Base-by-base conservation (phyloP, 2,113 vertebrate genomes). In the Gasterosteus aculeatus region DNA sequence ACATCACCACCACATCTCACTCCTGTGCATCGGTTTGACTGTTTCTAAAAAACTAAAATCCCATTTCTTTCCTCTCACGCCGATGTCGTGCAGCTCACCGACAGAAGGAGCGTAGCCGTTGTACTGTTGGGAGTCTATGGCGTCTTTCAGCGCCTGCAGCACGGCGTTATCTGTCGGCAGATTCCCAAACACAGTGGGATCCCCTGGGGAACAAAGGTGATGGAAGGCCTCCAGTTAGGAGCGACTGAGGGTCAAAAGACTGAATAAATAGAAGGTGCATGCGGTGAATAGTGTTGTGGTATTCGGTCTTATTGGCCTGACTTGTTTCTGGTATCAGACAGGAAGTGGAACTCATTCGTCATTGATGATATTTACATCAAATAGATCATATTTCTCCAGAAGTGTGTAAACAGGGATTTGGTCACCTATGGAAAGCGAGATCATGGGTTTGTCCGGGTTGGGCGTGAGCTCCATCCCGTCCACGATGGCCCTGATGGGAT, bases 161-260 rank as follows among this genome's bases (percentile, higher is more conserved):
- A 99, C 96, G 3, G 94, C 89, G 0, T 93, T 86, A 29, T 98
- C 95, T 14, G 97, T 96, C 7, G 96, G 96, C 74, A 99, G 93
- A 90, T 99, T 99, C 74, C 98, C 97, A 93, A 99, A 99, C 67
- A 98, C 95, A 0, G 97, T 99, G 0, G 97, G 98, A 39, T 99
- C 98, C 61, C 98, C 98, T 99, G 90, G 38, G 31, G 38, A 75
- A 14, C 16, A 74, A 4, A 62, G 2, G n/a, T 46, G 54, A 49
- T 29, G 5, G 60, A 5, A 33, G 53, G 15, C 1, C 2, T 22
- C 15, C 22, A 44, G 35, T 38, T 26, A 26, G 22, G 22, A 26
- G 22, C 22, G 22, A 26, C 22, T 26, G 22, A 26, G 22, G 22
- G 22, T 26, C 22, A 26, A 26, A 26, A 26, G 22, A 26, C 22